These are phyloP conservation scores for Nothobranchius furzeri DNA, from an alignment of 2,113 vertebrate genomes.

Conservation along the genomic window DNA sequence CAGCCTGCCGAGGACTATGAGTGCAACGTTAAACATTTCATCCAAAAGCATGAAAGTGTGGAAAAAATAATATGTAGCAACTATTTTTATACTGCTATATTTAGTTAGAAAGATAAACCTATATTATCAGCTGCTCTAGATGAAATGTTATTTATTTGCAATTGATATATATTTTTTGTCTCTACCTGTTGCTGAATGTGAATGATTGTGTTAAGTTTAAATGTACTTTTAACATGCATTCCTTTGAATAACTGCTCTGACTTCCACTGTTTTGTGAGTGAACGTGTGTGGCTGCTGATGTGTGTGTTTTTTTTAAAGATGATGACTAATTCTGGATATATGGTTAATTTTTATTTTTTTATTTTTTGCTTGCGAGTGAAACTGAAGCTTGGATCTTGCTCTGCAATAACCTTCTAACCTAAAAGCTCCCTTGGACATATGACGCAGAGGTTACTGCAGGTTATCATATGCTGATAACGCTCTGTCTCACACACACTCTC, in stretches of 20 bases:
- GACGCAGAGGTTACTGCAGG: slow-evolving; percentile 46
- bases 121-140: slow-evolving; percentile 44
- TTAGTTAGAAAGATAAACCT: slow-evolving; percentile 45
- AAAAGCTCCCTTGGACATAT: slow-evolving; percentile 2
- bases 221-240: slow-evolving; percentile 15
- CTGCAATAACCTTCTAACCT: background rate
- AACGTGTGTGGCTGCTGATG: slow-evolving; percentile 8
- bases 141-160: slow-evolving; percentile 42
- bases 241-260: background rate
- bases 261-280: slow-evolving; percentile 16
- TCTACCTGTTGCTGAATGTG: slow-evolving; percentile 24
- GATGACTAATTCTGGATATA: background rate
- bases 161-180: slow-evolving; percentile 11
- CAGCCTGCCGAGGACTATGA: slow-evolving; percentile 32
- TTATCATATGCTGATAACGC: slow-evolving; percentile 45
- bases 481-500: slow-evolving; percentile 6
- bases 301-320: background rate
- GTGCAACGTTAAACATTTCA: slow-evolving; percentile 53
- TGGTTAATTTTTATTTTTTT: no score
- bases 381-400: slow-evolving; percentile 41
- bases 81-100: slow-evolving; percentile 76
- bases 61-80: slow-evolving; percentile 62
- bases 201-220: slow-evolving; percentile 23
- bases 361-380: slow-evolving; percentile 15
- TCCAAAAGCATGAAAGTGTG: slow-evolving; percentile 48